A percentile compares a stretch with the other conserved stretches of the same genome.
phyloP scores from a whole-genome alignment of 2,888 invertebrate genomes.

The Tolmerus cingulatus region DNA sequence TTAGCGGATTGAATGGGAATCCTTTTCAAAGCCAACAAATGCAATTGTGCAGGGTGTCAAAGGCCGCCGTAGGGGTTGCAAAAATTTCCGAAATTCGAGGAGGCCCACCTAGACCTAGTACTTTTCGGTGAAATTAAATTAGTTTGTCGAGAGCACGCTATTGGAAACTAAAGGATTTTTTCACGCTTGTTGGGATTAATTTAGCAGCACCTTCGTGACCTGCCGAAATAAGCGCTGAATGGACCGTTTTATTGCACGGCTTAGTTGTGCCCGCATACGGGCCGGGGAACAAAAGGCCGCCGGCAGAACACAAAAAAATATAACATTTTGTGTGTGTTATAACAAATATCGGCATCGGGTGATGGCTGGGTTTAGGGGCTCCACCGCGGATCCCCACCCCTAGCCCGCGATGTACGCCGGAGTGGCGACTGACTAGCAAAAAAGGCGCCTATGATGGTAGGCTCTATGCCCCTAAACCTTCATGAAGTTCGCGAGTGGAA shows the following conservation, averaged over 20 bases:
- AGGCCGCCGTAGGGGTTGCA: not conserved
- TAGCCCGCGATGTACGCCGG: not conserved
- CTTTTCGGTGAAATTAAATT: slow-evolving; percentile 15
- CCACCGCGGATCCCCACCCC: not conserved
- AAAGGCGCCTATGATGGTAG: not conserved
- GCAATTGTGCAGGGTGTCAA: not conserved
- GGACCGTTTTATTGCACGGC: slow-evolving; percentile 5
- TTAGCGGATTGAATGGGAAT: not conserved
- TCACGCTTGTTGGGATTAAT: not conserved
- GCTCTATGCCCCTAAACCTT: not conserved
- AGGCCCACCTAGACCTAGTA: not conserved
- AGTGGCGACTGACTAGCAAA: not conserved
- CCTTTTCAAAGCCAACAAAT: not conserved
- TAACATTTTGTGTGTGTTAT: slow-evolving; percentile 21
- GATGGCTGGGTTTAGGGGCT: not conserved
- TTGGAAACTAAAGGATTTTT: slow-evolving; percentile 21
- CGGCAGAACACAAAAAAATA: not conserved
- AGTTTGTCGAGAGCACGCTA: slow-evolving; percentile 17
- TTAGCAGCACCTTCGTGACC: not conserved
- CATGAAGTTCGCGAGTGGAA: not conserved
- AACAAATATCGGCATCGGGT: not conserved
- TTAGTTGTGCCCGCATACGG: not conserved
- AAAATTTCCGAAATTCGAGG: not conserved
- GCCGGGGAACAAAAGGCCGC: not conserved
- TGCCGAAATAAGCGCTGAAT: slow-evolving; percentile 22